Conservation (phyloP, 2,797 vertebrate genomes). For the Cyprinella venusta region DNA sequence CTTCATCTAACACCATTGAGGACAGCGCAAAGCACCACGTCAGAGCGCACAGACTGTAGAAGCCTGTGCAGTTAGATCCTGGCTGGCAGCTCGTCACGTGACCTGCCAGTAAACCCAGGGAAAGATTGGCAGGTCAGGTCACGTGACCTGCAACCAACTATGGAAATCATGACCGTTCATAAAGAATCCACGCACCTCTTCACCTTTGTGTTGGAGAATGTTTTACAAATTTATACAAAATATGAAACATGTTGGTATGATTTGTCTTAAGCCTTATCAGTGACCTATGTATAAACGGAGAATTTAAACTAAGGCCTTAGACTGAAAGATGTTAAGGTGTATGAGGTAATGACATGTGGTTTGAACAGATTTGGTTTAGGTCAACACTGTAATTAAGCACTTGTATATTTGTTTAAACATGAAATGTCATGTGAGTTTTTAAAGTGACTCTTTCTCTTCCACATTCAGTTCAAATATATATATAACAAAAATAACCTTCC, state of each 20-base stretch:
- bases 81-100: constrained; percentile 42
- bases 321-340: neutral
- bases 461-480: neutral
- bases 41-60: constrained; percentile 17
- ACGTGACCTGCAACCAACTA: constrained; percentile 11
- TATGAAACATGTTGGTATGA: neutral
- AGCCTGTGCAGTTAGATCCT: constrained; percentile 21
- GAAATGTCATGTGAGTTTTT: neutral
- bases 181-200: neutral
- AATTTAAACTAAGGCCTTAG: neutral
- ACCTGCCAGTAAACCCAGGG: constrained; percentile 2
- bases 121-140: constrained; percentile 10
- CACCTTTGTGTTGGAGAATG: neutral
- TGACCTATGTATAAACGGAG: neutral
- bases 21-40: neutral
- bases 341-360: neutral
- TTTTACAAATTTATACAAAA: neutral
- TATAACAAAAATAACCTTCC: neutral
- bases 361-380: neutral
- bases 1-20: neutral
- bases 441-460: neutral
- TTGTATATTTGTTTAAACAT: neutral
- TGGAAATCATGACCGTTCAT: neutral
- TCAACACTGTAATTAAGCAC: neutral
- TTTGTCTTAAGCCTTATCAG: neutral